Base-by-base conservation (phyloP, 2,113 vertebrate genomes). In the Orthonyx spaldingii region DNA sequence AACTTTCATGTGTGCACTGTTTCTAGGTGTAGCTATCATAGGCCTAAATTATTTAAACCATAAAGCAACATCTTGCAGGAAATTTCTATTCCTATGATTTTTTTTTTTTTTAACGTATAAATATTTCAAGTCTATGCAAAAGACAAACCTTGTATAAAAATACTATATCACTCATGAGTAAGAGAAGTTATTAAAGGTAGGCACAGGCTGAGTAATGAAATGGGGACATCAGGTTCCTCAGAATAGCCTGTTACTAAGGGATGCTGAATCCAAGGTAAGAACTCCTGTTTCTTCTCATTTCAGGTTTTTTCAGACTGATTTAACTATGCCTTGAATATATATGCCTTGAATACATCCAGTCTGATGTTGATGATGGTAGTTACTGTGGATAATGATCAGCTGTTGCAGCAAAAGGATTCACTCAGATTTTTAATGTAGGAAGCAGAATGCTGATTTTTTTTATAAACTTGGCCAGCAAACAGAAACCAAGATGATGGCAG, bases 31-130 rank as follows among this genome's bases (percentile, higher is more conserved):
- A 56, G 79, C 87, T 93, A 84, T 86, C 86, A 35, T 46, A 77
- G 57, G 37, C 44, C 57, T 97, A 77, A 96, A 96, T 88, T 92
- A 95, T 95, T 95, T 90, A 96, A 88, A 30, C n/a, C 24, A 20
- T 71, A 93, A 91, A 88, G 39, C 47, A 94, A n/a, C 55, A 69
- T 65, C 83, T 90, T 89, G 77, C 83, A 92, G 84, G 52, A 91
- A 96, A 77, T 87, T 81, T 84, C 47, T 72, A 49, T 72, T 75
- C 50, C 72, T 88, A 11, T 80, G 66, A n/a, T 22, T 61, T 78
- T 87, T 82, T 78, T 87, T 82, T 87, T 85, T 65, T 56, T 30
- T 39, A 28, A 52, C 13, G 2, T 60, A 90, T 89, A 78, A 89
- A 91, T 94, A 94, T 95, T 92, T 89, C 66, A 96, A 72, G 50